Evolutionary conservation across 2,113 vertebrate genomes (phyloP).

Genomic region (Cepphus grylle): DNA sequence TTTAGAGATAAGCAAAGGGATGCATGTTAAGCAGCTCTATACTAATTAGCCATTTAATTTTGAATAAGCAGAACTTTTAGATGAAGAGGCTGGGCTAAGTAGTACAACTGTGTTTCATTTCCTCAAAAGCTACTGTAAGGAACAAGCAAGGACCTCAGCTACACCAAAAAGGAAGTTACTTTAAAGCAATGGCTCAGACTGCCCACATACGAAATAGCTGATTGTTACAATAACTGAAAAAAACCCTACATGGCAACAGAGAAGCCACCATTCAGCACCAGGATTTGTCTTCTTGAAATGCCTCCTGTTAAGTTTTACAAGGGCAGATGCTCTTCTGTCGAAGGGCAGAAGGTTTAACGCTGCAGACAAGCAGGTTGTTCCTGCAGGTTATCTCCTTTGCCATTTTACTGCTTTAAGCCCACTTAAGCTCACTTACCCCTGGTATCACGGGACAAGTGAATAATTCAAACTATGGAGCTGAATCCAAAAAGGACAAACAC

Average conservation of each 20-base stretch:
- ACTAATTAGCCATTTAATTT: not conserved
- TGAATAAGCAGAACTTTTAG: not conserved
- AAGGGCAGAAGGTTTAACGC: not conserved
- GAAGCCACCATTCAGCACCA: not conserved
- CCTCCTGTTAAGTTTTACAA: not conserved
- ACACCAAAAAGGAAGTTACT: not conserved
- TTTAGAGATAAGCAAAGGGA: not conserved
- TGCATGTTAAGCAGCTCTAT: not conserved
- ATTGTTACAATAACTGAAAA: not conserved
- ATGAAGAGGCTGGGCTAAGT: not conserved
- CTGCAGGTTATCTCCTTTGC: rapidly evolving
- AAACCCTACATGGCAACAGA: rapidly evolving
- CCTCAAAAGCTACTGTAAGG: not conserved
- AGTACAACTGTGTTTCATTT: not conserved
- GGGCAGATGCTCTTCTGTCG: not conserved
- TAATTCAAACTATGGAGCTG: not conserved
- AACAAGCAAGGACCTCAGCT: not conserved
- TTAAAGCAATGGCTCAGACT: not conserved
- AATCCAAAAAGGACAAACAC: not conserved
- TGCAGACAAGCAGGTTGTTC: not conserved
- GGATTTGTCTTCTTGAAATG: not conserved
- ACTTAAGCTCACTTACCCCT: not conserved
- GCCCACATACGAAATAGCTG: rapidly evolving
- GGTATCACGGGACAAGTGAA: rapidly evolving
- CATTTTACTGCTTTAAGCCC: not conserved